Evolutionary conservation across 2,888 invertebrate genomes (phyloP).

Genomic region (Theodoxus fluviatilis): DNA sequence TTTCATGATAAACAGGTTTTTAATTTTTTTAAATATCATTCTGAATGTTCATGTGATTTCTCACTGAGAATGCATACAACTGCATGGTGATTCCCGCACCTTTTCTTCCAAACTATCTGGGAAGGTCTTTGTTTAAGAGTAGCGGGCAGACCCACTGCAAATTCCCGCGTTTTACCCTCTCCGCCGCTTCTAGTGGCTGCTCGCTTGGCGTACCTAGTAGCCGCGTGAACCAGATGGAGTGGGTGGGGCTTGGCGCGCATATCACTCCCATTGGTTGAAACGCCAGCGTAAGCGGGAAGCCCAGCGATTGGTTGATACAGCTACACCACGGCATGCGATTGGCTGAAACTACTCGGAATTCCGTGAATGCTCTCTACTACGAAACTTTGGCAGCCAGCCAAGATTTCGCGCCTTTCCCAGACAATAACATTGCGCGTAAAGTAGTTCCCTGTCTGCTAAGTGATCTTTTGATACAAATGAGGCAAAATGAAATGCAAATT

Average conservation of each 20-base stretch:
- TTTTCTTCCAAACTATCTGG: too few species aligned
- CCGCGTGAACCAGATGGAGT: conserved; percentile 23
- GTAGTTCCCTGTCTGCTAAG: conserved; percentile 34
- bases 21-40: too few species aligned
- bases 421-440: not conserved
- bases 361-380: conserved; percentile 35
- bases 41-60: too few species aligned
- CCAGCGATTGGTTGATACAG: conserved; percentile 39
- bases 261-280: conserved; percentile 25
- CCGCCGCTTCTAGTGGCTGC: too few species aligned
- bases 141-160: not conserved
- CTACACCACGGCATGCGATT: conserved; percentile 39
- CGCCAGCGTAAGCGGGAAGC: conserved; percentile 42
- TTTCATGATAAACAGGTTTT: too few species aligned
- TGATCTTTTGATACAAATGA: not conserved
- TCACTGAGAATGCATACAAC: too few species aligned
- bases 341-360: conserved; percentile 40
- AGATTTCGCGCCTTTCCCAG: conserved; percentile 5
- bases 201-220: conserved; percentile 26
- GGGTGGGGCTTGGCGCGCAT: conserved; percentile 10
- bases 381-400: conserved; percentile 24
- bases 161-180: too few species aligned
- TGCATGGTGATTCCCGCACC: too few species aligned
- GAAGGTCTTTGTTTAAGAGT: too few species aligned
- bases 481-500: not conserved